Conservation (phyloP, 64 coral and sea anemone species). For the Pocillopora verrucosa region DNA sequence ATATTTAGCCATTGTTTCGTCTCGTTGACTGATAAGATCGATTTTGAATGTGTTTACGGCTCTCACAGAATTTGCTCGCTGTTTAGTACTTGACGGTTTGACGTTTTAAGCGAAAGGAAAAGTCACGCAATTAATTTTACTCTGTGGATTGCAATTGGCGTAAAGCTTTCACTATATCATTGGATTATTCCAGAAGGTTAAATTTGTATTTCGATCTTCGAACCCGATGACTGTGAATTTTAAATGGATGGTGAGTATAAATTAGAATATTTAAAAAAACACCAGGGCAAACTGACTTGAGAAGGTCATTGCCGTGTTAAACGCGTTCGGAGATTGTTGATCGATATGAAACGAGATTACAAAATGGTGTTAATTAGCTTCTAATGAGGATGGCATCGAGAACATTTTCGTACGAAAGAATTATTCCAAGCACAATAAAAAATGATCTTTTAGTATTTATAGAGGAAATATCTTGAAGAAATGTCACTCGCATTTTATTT, state of each 20-base stretch:
- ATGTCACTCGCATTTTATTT: not conserved
- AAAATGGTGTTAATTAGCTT: constrained; percentile 17
- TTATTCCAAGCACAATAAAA: not conserved
- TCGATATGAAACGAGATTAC: not conserved
- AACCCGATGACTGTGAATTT: not conserved
- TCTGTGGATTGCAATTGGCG: not conserved
- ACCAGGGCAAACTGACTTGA: not conserved
- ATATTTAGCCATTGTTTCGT: not conserved
- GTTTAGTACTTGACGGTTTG: not conserved
- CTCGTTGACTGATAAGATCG: not conserved
- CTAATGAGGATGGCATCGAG: not conserved
- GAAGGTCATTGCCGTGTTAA: not conserved
- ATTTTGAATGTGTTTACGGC: not conserved
- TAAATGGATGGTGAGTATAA: not conserved
- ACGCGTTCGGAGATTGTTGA: not conserved
- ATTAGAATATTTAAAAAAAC: not conserved
- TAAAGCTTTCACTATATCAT: not conserved
- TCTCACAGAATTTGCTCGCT: not conserved
- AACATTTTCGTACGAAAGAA: not conserved
- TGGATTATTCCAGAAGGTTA: not conserved
- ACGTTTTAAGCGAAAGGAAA: not conserved
- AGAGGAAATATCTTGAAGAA: not conserved
- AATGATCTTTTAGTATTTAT: not conserved
- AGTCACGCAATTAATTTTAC: not conserved
- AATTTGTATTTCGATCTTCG: not conserved